Conservation (phyloP, 1,140 invertebrate species). For the Drosophila lini region DNA sequence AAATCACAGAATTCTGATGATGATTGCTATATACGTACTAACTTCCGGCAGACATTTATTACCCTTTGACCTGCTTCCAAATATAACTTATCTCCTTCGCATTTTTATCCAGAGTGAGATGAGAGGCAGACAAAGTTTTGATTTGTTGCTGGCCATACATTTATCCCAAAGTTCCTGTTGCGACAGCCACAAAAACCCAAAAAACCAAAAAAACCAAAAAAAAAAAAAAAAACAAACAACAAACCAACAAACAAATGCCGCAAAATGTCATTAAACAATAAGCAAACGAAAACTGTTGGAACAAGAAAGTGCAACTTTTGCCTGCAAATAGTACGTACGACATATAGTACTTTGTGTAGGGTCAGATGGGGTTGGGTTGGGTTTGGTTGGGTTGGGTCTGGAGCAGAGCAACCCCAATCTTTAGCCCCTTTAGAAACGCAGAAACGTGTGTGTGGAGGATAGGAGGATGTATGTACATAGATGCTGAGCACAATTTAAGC, state of each 20-base stretch:
- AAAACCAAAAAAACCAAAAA: too few relatives aligned
- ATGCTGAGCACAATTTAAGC: conserved; percentile 67
- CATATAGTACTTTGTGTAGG: neutral
- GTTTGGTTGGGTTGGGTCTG: neutral
- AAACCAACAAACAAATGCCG: conserved; percentile 26
- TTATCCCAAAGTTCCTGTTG: conserved; percentile 31
- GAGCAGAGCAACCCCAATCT: neutral
- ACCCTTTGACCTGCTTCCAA: conserved; percentile 14
- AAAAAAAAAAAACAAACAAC: neutral
- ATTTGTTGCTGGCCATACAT: conserved; percentile 37
- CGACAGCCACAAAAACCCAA: conserved; percentile 11
- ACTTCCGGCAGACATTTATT: conserved; percentile 4
- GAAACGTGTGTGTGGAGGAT: conserved; percentile 2
- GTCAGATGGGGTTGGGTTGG: neutral
- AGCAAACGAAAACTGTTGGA: conserved; percentile 48
- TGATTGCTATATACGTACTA: neutral
- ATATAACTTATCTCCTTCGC: neutral
- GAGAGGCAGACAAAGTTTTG: conserved; percentile 29
- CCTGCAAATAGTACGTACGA: neutral
- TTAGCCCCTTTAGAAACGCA: neutral
- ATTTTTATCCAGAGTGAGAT: neutral
- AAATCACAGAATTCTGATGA: neutral
- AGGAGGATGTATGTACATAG: conserved; percentile 3
- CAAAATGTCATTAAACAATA: conserved; percentile 72
- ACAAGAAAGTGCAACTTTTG: conserved; percentile 52